A percentile compares a stretch with the other conserved stretches of the same genome.
Evolutionary conservation across 2,797 vertebrate species (phyloP).

Genomic region (Steatocranus sp.): DNA sequence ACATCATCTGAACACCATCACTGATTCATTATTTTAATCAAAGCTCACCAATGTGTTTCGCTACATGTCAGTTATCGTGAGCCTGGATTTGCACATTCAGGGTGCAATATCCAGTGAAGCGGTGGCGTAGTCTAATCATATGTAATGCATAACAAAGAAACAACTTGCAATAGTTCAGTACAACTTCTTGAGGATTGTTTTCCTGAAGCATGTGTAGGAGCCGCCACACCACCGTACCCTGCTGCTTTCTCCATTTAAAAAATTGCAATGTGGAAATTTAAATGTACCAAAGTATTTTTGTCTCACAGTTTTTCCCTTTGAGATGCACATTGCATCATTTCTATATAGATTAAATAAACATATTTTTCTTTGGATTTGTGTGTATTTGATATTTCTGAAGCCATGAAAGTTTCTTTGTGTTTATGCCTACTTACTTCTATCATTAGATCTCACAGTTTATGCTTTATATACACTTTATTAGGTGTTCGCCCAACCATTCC

Average conservation of each 20-base stretch:
- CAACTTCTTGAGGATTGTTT: not conserved
- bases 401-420: conserved; percentile 43
- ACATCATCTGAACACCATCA: conserved; percentile 63
- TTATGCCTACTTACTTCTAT: not conserved
- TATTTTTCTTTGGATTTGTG: conserved; percentile 50
- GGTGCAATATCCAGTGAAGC: conserved; percentile 56
- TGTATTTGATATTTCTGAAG: conserved; percentile 71
- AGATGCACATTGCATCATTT: conserved; percentile 74
- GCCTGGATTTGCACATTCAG: conserved; percentile 31
- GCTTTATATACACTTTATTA: not conserved
- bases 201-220: conserved; percentile 19
- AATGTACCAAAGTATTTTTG: conserved; percentile 77
- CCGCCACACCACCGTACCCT: not conserved
- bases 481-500: not conserved
- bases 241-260: conserved; percentile 36
- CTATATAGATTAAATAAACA: conserved; percentile 73
- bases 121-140: conserved; percentile 35
- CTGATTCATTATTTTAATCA: conserved; percentile 48
- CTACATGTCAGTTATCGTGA: conserved; percentile 35
- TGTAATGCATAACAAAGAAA: conserved; percentile 13
- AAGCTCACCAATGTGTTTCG: conserved; percentile 44
- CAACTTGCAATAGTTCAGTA: not conserved
- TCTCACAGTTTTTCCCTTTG: conserved; percentile 59
- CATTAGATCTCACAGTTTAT: not conserved
- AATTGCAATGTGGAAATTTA: conserved; percentile 49